phyloP scores from a whole-genome alignment of 2,113 vertebrate genomes.

The Aythya baeri region DNA sequence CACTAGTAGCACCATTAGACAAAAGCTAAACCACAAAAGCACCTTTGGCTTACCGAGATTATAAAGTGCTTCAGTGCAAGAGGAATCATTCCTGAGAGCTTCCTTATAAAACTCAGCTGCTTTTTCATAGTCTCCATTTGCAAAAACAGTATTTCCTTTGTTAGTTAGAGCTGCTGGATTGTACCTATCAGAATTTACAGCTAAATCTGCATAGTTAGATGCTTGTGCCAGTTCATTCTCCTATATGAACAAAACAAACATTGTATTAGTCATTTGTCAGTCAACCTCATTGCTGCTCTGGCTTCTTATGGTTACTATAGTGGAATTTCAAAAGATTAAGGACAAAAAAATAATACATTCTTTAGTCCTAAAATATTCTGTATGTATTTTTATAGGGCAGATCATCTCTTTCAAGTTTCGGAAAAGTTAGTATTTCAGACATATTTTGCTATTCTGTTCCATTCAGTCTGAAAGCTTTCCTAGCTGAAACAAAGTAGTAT shows the following conservation, averaged over 20 bases:
- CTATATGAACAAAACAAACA: constrained; percentile 75
- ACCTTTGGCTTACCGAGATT: constrained; percentile 87
- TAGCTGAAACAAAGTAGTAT: not conserved
- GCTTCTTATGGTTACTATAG: not conserved
- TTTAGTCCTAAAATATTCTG: not conserved
- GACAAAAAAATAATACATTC: not conserved
- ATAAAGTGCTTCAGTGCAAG: constrained; percentile 95
- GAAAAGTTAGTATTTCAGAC: not conserved
- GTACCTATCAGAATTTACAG: constrained; percentile 92
- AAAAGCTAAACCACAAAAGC: not conserved
- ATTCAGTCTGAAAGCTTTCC: not conserved
- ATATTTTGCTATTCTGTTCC: not conserved
- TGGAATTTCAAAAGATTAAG: not conserved
- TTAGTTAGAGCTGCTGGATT: constrained; percentile 95
- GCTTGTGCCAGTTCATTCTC: constrained; percentile 93
- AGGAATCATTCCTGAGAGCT: constrained; percentile 94
- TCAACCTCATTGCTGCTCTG: not conserved
- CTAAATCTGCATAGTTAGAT: constrained; percentile 91
- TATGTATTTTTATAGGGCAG: not conserved
- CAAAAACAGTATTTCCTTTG: constrained; percentile 94
- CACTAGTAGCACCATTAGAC: not conserved
- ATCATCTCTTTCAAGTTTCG: not conserved
- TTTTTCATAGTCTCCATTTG: constrained; percentile 90
- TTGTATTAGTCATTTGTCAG: not conserved
- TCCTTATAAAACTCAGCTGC: constrained; percentile 96